A percentile compares a stretch with the other conserved stretches of the same genome.
These are phyloP conservation scores for Chironomus tentans DNA, from an alignment of 2,888 invertebrate species.

Conservation along the genomic window DNA sequence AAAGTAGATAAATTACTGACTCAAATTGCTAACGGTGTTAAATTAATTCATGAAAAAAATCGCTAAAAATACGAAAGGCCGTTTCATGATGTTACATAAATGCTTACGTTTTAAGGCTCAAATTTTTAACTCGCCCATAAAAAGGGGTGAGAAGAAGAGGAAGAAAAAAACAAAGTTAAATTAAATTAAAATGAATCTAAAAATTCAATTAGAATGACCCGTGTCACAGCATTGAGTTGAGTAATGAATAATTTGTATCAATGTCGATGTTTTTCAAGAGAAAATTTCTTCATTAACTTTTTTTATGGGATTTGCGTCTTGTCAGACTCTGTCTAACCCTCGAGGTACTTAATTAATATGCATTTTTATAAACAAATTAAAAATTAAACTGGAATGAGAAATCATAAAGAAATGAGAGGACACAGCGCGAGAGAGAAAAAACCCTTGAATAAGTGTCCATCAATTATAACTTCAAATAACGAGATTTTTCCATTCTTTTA, in stretches of 20 bases:
- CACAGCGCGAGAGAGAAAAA: background rate
- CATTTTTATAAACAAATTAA: slow-evolving; percentile 26
- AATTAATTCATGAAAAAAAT: too few relatives aligned
- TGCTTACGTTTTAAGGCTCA: too few relatives aligned
- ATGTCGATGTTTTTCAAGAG: background rate
- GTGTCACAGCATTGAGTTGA: background rate
- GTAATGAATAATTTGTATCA: background rate
- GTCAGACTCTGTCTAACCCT: background rate
- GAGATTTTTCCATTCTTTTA: background rate
- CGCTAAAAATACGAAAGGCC: background rate
- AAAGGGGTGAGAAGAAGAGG: background rate
- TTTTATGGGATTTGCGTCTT: slow-evolving; percentile 13
- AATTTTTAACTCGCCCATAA: background rate
- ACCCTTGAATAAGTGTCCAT: slow-evolving; percentile 10
- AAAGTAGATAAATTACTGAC: too few relatives aligned
- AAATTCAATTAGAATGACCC: slow-evolving; percentile 20
- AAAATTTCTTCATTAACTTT: background rate
- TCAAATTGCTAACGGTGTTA: too few relatives aligned
- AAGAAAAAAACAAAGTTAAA: too few relatives aligned
- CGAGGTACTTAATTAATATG: slow-evolving; percentile 24
- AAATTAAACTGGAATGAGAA: slow-evolving; percentile 4
- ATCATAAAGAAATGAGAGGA: too few relatives aligned
- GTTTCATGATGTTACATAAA: background rate
- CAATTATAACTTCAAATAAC: slow-evolving; percentile 5
- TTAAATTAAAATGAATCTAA: background rate